Base-by-base conservation (phyloP, 2,888 invertebrate species). In the Troglohyphantes excavatus region DNA sequence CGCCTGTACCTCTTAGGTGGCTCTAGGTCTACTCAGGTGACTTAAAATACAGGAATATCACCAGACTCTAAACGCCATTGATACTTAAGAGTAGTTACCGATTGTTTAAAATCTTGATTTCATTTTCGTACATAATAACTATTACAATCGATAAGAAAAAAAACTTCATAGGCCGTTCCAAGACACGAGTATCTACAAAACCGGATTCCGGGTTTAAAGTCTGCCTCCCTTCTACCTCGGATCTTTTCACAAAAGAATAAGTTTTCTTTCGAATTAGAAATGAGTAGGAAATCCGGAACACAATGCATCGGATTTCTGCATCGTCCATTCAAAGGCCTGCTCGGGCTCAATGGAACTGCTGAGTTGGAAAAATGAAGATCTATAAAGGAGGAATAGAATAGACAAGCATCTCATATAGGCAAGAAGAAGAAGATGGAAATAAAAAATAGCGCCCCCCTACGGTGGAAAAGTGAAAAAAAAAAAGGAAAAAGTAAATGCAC, bases 351-450 rank as follows among this genome's bases (percentile, higher is more conserved):
- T 78, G 78, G 78, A 39, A n/a, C 13, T 65, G 65, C 78, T 67
- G 78, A 78, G 78, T 67, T 78, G 78, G 78, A 78, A 65, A 78
- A 78, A 78, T 78, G 78, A 78, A 78, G 63, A 78, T 61, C 61
- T 61, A 59, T 53, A 75, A 33, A 68, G 27, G 33, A 13, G 61
- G 43, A 75, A 61, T 29, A 33, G 75, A 75, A 59, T 27, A 21
- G 75, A 75, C 75, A 59, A 61, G 75, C 75, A 29, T 59, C 61
- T 75, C 29, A 33, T 27, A 19, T 61, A 3, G 26, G 17, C 29
- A 68, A 68, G 21, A 68, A 68, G 21, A 33, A 19, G 33, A 33
- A 33, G 29, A 33, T n/a, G 17, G 33, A 27, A 29, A n/a, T 26
- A 68, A 33, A 33, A 68, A 68, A 33, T 68, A 19, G 29, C 29